These are phyloP conservation scores for Cheilosia impressa DNA, from an alignment of 2,888 invertebrate genomes.

Conservation along the genomic window DNA sequence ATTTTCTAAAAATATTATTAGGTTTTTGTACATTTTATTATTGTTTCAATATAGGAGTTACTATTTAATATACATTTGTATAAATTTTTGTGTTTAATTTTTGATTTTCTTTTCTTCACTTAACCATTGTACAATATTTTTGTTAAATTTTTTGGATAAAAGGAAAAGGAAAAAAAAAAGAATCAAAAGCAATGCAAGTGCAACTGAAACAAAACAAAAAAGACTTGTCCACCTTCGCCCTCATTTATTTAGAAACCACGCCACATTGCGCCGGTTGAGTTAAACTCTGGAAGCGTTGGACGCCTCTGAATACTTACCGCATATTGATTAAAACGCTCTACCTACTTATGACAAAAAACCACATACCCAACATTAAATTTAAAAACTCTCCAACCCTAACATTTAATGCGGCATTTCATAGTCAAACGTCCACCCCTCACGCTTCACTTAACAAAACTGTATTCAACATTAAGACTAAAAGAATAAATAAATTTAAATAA, in stretches of 20 bases:
- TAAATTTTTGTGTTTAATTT: constrained; percentile 15
- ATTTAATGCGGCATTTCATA: constrained; percentile 34
- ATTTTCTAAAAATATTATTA: constrained; percentile 47
- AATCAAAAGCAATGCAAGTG: constrained; percentile 41
- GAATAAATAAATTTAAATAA: constrained; percentile 39
- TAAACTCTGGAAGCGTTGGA: not conserved
- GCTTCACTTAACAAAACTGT: constrained; percentile 30
- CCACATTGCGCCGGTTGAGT: not conserved
- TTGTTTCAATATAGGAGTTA: constrained; percentile 47
- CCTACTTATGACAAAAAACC: not conserved
- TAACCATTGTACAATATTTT: constrained; percentile 60
- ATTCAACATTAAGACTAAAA: constrained; percentile 65
- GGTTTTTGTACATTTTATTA: constrained; percentile 61
- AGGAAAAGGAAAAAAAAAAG: not conserved
- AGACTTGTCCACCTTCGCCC: constrained; percentile 13
- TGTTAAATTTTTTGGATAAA: not conserved
- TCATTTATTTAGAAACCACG: constrained; percentile 24
- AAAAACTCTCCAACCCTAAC: not conserved
- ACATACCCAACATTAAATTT: not conserved
- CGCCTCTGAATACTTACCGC: not conserved
- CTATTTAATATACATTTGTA: constrained; percentile 17
- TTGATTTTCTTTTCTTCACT: constrained; percentile 21
- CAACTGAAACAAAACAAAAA: not conserved
- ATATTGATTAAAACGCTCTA: not conserved
- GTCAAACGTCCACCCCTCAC: constrained; percentile 13